These are phyloP conservation scores for Hanleya hanleyi DNA, from an alignment of 2,888 invertebrate species.

Conservation along the genomic window DNA sequence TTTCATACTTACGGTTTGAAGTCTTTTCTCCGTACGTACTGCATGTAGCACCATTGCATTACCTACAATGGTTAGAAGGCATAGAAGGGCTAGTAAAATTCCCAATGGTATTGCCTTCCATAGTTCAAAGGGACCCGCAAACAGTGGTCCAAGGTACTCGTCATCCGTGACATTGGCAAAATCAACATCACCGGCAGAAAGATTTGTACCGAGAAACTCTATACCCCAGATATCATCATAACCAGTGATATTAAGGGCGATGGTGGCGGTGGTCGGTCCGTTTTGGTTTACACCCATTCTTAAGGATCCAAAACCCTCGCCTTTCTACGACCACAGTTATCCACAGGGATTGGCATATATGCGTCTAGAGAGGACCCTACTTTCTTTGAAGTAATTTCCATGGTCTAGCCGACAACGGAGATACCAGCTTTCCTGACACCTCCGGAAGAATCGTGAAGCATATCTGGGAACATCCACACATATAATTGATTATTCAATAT, in stretches of 20 bases:
- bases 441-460: too few relatives aligned
- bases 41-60: slow-evolving; percentile 76
- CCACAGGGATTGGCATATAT: neutral
- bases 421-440: neutral
- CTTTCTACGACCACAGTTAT: neutral
- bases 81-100: slow-evolving; percentile 71
- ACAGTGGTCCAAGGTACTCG: neutral
- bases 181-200: neutral
- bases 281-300: neutral
- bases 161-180: neutral
- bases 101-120: slow-evolving; percentile 68
- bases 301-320: neutral
- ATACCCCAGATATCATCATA: slow-evolving; percentile 8
- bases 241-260: neutral
- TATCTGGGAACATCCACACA: too few relatives aligned
- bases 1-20: slow-evolving; percentile 73
- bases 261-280: neutral
- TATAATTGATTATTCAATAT: too few relatives aligned
- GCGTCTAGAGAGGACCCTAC: neutral
- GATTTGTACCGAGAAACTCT: neutral
- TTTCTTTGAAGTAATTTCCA: neutral
- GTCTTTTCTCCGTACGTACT: slow-evolving; percentile 74
- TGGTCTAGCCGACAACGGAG: neutral
- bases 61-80: slow-evolving; percentile 74
- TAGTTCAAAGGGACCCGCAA: neutral